phyloP scores from a whole-genome alignment of 2,888 invertebrate species.

The Mayetiola destructor region DNA sequence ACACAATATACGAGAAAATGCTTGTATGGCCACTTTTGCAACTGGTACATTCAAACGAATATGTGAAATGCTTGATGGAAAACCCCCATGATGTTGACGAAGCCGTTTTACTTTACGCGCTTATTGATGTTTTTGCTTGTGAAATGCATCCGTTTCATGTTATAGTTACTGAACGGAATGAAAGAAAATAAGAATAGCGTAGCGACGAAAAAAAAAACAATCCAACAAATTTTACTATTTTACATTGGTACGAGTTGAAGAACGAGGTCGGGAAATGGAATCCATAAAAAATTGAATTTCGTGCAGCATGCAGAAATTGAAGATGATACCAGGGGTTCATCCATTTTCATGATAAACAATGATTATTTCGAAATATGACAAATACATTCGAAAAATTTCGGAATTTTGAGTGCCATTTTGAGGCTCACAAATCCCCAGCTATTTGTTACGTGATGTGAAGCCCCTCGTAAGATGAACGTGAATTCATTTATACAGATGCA shows the following conservation, averaged over 20 bases:
- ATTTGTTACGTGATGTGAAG: no score
- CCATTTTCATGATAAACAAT: no score
- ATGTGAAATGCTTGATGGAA: neutral
- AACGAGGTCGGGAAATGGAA: neutral
- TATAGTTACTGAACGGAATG: no score
- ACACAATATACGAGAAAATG: slow-evolving; percentile 6
- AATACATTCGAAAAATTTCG: no score
- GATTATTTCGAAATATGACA: no score
- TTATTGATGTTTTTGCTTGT: slow-evolving; percentile 8
- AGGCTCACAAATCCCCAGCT: no score
- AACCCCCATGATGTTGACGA: slow-evolving; percentile 2
- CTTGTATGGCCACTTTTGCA: slow-evolving; percentile 7
- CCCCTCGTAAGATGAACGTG: no score
- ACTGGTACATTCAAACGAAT: neutral
- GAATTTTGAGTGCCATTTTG: no score
- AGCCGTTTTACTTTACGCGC: slow-evolving; percentile 3
- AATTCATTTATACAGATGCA: no score
- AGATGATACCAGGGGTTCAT: no score
- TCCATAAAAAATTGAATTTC: neutral
- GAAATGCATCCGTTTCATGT: neutral
- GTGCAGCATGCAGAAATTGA: slow-evolving; percentile 12
- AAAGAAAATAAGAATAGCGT: no score
- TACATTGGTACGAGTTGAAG: no score
- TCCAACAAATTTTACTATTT: neutral
- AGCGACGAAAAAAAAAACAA: neutral